phyloP scores from a whole-genome alignment of 2,888 invertebrate genomes.

The Malthinus flaveolus region DNA sequence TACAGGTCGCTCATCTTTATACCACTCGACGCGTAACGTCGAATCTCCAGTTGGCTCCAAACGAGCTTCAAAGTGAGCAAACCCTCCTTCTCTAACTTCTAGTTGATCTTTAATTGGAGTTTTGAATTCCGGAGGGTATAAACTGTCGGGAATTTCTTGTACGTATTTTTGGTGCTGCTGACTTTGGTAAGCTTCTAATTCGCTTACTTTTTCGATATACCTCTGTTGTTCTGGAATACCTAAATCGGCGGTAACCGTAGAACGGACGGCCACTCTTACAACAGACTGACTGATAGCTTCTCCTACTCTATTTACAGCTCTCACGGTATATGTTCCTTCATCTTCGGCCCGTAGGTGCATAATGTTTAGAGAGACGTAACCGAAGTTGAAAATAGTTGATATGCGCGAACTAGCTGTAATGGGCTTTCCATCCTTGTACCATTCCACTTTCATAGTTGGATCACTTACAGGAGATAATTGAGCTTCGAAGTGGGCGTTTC shows the following conservation, averaged over 20 bases:
- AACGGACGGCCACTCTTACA: conserved; percentile 75
- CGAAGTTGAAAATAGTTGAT: conserved; percentile 98
- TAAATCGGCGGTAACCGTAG: conserved; percentile 83
- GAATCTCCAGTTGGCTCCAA: conserved; percentile 92
- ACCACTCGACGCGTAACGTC: conserved; percentile 88
- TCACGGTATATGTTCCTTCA: conserved; percentile 91
- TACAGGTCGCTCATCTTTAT: conserved; percentile 86
- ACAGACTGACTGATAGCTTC: conserved; percentile 86
- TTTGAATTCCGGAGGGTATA: conserved; percentile 83
- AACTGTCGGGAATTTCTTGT: conserved; percentile 79
- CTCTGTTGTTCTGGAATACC: conserved; percentile 83
- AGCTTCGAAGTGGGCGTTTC: conserved; percentile 91
- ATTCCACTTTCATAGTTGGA: conserved; percentile 91
- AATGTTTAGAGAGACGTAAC: conserved; percentile 97
- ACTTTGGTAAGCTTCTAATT: conserved; percentile 86
- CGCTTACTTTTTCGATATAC: conserved; percentile 90
- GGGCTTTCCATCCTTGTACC: conserved; percentile 93
- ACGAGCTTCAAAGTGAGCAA: conserved; percentile 94
- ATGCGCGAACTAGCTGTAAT: conserved; percentile 97
- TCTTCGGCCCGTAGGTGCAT: conserved; percentile 98
- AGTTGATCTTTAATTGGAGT: conserved; percentile 86
- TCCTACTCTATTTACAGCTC: conserved; percentile 88
- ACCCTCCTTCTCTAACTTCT: conserved; percentile 87
- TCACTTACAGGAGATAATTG: conserved; percentile 91
- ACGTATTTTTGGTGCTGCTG: conserved; percentile 79